These are phyloP conservation scores for Triplophysa siluroides DNA, from an alignment of 2,113 vertebrate species.

Conservation along the genomic window DNA sequence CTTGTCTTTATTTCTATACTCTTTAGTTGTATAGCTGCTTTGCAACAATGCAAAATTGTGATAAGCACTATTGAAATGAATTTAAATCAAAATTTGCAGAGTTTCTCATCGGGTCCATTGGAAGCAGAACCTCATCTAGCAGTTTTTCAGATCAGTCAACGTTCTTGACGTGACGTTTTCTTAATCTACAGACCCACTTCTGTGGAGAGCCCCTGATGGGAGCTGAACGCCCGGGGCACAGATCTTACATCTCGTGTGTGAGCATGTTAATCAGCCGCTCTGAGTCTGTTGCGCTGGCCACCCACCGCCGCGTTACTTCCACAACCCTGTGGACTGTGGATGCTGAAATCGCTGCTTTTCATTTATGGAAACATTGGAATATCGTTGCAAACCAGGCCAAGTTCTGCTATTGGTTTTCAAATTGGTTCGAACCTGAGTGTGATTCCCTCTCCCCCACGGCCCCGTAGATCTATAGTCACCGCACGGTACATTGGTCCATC, in stretches of 20 bases:
- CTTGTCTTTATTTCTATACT: no score
- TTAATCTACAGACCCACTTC: slow-evolving; percentile 29
- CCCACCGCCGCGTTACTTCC: slow-evolving; percentile 29
- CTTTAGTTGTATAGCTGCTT: no score
- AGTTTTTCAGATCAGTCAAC: slow-evolving; percentile 22
- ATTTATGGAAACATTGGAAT: not conserved
- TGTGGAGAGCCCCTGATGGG: slow-evolving; percentile 1
- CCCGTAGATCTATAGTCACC: no score
- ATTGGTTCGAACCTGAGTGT: no score
- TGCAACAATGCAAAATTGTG: no score
- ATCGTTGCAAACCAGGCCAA: not conserved
- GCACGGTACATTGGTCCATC: no score
- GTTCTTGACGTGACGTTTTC: not conserved
- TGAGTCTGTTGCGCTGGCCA: slow-evolving; percentile 2
- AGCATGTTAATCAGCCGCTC: slow-evolving; percentile 40
- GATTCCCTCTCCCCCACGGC: no score
- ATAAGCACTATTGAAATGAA: no score
- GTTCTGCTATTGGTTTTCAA: not conserved
- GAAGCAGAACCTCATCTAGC: not conserved
- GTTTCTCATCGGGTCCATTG: not conserved
- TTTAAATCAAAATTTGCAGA: no score
- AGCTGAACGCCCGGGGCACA: slow-evolving; percentile 13
- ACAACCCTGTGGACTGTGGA: slow-evolving; percentile 4
- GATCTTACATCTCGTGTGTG: not conserved
- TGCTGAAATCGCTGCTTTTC: not conserved